Evolutionary conservation across 2,888 invertebrate genomes (phyloP).

Genomic region (Lithophane ornitopus): DNA sequence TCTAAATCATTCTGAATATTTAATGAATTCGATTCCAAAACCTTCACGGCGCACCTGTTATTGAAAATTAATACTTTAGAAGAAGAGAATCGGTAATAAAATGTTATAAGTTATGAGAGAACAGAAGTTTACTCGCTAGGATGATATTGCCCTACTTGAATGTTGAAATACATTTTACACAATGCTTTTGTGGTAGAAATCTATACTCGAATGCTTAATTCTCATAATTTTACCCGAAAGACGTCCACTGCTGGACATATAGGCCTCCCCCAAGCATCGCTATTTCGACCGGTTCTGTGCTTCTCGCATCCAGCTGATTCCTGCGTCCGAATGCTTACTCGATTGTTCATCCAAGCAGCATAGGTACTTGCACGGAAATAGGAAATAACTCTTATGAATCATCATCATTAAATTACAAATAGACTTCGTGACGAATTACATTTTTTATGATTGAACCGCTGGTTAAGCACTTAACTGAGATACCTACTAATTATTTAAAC

Average conservation of each 20-base stretch:
- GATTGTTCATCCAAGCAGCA: background rate
- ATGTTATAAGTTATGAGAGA: constrained; percentile 26
- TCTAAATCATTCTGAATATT: constrained; percentile 67
- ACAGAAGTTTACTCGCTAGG: too few relatives aligned
- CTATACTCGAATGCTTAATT: background rate
- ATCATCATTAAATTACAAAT: background rate
- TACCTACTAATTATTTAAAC: background rate
- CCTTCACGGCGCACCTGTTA: constrained; percentile 74
- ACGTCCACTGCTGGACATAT: background rate
- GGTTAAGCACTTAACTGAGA: background rate
- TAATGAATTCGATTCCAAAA: constrained; percentile 72
- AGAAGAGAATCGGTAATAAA: constrained; percentile 70
- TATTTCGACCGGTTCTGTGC: background rate
- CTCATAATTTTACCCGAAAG: background rate
- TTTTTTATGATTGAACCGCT: background rate
- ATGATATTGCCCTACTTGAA: background rate
- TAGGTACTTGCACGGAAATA: background rate
- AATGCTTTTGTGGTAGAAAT: background rate
- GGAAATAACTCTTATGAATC: background rate
- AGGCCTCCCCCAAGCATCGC: too few relatives aligned
- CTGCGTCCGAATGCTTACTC: background rate
- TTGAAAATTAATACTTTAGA: constrained; percentile 78
- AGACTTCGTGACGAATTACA: too few relatives aligned
- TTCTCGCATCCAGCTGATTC: background rate
- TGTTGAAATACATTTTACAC: background rate